A percentile compares a stretch with the other conserved stretches of the same genome.
These are phyloP conservation scores for Irena cyanogastra DNA, from an alignment of 2,113 vertebrate species.

Conservation along the genomic window DNA sequence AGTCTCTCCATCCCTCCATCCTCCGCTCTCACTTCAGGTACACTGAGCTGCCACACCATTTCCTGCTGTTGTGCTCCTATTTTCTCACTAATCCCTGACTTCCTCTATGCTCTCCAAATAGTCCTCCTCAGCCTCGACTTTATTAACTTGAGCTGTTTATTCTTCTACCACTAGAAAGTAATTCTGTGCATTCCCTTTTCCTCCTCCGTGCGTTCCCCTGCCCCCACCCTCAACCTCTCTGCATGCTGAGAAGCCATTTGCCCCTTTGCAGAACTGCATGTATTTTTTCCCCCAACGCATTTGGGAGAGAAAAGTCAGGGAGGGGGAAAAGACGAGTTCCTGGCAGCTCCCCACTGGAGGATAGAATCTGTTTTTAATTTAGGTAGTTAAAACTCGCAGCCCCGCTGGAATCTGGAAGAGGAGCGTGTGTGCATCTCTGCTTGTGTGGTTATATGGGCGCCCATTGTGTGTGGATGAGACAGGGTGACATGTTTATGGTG, in stretches of 20 bases:
- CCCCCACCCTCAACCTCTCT: not conserved
- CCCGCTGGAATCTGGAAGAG: constrained; percentile 23
- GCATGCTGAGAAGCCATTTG: not conserved
- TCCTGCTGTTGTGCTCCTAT: constrained; percentile 2
- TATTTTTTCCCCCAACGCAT: not conserved
- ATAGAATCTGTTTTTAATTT: constrained; percentile 61
- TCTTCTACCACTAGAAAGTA: constrained; percentile 29
- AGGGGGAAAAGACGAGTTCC: not conserved
- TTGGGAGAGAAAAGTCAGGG: not conserved
- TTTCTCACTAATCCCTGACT: constrained; percentile 41
- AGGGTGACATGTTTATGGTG: constrained; percentile 30
- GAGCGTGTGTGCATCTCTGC: not conserved
- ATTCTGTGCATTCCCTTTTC: constrained; percentile 5
- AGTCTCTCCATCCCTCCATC: not conserved
- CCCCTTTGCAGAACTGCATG: not conserved
- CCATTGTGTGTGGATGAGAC: not conserved
- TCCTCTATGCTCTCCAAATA: constrained; percentile 27
- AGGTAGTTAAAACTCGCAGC: constrained; percentile 39
- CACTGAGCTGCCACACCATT: not conserved
- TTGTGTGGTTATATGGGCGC: not conserved
- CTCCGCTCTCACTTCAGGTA: not conserved
- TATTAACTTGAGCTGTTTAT: constrained; percentile 54
- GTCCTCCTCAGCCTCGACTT: not conserved
- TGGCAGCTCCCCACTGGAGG: constrained; percentile 3
- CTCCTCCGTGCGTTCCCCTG: not conserved